Evolutionary conservation across 2,888 invertebrate species (phyloP), one percentile per base, ranked within the genome.

Genomic region (Nymphalis urticae): DNA sequence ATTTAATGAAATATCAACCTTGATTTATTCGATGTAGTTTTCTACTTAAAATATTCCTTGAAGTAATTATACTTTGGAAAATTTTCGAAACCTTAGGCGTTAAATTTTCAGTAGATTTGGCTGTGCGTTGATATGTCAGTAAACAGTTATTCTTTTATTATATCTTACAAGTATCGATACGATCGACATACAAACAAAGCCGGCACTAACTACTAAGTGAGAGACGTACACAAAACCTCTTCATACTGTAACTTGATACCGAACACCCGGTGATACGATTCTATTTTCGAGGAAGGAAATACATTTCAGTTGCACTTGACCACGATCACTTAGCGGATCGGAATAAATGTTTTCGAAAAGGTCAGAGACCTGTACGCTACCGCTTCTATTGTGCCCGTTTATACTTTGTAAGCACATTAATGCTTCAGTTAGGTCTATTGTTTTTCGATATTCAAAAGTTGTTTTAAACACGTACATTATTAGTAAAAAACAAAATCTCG

Each of bases 281-380:
- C 69, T 72, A 64, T 69, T 71, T 69, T 64, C 64, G 66, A 58
- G 56, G 61, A 69, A 69, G 69, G 71, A 69, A 71, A 64, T 56
- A 62, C 58, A 62, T 68, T 64, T 70, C 59, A 50, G 72, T 64
- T 68, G 70, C 70, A 70, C 63, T 72, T 62, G 66, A 72, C 64
- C 67, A 67, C 67, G 58, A 51, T 60, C 70, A 64, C 64, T 64
- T 63, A 67, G 65, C 51, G 64, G 50, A 70, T 68, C 64, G 66
- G 58, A 65, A 64, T 59, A 62, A 60, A 63, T 59, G 64, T 72
- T 72, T 70, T 68, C 65, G 64, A 53, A 70, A 66, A 65, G 72
- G 68, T 72, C 70, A 70, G 68, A 58, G 70, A 72, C 72, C 72
- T 53, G 56, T 48, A 60, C 63, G 56, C 42, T 42, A 8, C 17